Conservation (phyloP, 2,797 vertebrate species). For the Craterocephalus amniculus region DNA sequence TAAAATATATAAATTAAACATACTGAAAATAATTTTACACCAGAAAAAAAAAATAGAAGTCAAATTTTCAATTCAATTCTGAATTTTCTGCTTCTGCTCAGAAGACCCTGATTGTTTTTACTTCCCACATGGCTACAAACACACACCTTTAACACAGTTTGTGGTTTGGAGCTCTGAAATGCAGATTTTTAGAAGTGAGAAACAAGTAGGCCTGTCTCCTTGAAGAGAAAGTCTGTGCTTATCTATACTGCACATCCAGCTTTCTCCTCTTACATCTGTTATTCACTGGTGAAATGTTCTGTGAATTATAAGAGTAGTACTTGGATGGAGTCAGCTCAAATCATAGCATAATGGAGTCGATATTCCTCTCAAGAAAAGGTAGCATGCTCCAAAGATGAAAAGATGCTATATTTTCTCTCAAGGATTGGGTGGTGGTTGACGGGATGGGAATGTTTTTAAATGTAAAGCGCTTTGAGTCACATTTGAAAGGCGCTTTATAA, state of each 20-base stretch:
- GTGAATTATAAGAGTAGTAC: slow-evolving; percentile 55
- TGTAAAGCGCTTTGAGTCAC: no score
- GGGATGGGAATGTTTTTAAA: no score
- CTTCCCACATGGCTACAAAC: slow-evolving; percentile 29
- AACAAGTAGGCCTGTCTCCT: slow-evolving; percentile 24
- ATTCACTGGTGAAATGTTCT: slow-evolving; percentile 23
- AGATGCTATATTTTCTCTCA: slow-evolving; percentile 26
- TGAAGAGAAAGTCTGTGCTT: slow-evolving; percentile 25
- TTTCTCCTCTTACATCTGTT: slow-evolving; percentile 22
- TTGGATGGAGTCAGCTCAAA: slow-evolving; percentile 41
- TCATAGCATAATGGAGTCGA: slow-evolving; percentile 38
- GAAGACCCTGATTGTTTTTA: slow-evolving; percentile 21
- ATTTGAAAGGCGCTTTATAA: no score
- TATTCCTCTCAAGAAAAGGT: slow-evolving; percentile 27
- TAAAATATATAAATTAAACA: no score
- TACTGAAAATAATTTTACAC: no score
- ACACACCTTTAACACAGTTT: slow-evolving; percentile 25
- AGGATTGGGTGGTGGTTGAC: no score
- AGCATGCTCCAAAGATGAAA: slow-evolving; percentile 29
- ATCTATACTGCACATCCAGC: slow-evolving; percentile 26
- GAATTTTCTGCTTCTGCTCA: slow-evolving; percentile 12
- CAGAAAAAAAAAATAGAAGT: no score
- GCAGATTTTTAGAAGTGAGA: slow-evolving; percentile 6
- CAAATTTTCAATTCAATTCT: no score
- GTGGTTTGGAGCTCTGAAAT: slow-evolving; percentile 22